Conservation (phyloP, 2,113 vertebrate species). For the Gallinago paraguaiae region DNA sequence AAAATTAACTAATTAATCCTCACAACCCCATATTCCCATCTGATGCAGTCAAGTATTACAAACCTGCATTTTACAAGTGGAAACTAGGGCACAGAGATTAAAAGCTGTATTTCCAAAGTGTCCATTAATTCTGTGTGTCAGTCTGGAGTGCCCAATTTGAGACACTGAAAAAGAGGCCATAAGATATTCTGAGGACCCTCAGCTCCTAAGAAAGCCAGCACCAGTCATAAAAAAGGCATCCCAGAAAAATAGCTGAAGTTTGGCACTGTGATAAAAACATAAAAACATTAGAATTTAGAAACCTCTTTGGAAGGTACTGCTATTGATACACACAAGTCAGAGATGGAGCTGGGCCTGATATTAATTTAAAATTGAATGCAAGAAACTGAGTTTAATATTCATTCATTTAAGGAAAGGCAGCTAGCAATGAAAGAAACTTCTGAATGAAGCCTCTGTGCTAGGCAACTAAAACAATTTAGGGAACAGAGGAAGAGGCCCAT, state of each 20-base stretch:
- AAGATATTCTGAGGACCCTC: not conserved
- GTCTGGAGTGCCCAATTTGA: not conserved
- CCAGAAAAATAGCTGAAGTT: not conserved
- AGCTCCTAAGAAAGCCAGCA: not conserved
- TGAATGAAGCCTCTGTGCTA: constrained; percentile 42
- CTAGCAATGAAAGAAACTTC: constrained; percentile 20
- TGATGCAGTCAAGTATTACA: constrained; percentile 17
- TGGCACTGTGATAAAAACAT: not conserved
- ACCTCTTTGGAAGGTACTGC: not conserved
- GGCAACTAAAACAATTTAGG: constrained; percentile 14
- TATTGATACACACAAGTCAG: not conserved
- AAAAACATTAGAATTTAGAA: not conserved
- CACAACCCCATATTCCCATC: constrained; percentile 46
- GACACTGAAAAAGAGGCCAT: not conserved
- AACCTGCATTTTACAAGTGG: not conserved
- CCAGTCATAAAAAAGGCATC: not conserved
- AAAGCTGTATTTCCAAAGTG: constrained; percentile 9
- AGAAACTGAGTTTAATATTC: not conserved
- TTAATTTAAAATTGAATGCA: not conserved
- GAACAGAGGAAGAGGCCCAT: constrained; percentile 33
- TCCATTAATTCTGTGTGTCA: not conserved
- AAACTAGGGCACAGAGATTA: constrained; percentile 31
- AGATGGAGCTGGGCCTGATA: not conserved
- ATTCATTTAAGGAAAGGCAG: not conserved
- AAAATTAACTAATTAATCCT: constrained; percentile 55